phyloP scores from a whole-genome alignment of 2,888 invertebrate species.

The Tigriopus californicus region DNA sequence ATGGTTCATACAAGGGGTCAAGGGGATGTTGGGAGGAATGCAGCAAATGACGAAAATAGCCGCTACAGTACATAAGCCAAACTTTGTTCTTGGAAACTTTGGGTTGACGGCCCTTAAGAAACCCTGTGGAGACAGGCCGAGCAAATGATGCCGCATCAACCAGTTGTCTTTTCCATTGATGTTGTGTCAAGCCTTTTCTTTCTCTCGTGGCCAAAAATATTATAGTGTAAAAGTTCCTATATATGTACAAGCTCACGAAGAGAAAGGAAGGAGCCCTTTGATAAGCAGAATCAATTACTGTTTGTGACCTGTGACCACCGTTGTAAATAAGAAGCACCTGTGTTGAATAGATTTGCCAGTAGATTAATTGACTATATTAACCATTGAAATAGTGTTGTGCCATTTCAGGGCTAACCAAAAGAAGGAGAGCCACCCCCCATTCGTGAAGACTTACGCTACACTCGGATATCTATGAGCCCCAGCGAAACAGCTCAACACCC shows the following conservation, averaged over 20 bases:
- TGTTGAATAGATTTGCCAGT: background rate
- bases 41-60: too few relatives aligned
- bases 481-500: too few relatives aligned
- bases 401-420: constrained; percentile 53
- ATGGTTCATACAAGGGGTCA: too few relatives aligned
- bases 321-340: background rate
- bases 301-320: background rate
- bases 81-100: too few relatives aligned
- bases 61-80: too few relatives aligned
- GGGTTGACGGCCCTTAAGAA: too few relatives aligned
- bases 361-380: background rate
- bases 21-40: too few relatives aligned
- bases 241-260: background rate
- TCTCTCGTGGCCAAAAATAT: background rate
- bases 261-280: background rate
- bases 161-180: too few relatives aligned
- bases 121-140: too few relatives aligned
- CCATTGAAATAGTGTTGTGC: constrained; percentile 23
- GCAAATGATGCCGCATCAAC: too few relatives aligned
- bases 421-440: constrained; percentile 59
- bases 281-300: background rate
- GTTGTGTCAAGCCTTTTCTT: background rate
- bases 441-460: constrained; percentile 83
- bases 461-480: constrained; percentile 63
- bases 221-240: background rate